Percentiles rank a stretch among this genome's conserved stretches.
Evolutionary conservation across 1,140 invertebrate genomes (phyloP).

Genomic region (Camponotus vicinus): DNA sequence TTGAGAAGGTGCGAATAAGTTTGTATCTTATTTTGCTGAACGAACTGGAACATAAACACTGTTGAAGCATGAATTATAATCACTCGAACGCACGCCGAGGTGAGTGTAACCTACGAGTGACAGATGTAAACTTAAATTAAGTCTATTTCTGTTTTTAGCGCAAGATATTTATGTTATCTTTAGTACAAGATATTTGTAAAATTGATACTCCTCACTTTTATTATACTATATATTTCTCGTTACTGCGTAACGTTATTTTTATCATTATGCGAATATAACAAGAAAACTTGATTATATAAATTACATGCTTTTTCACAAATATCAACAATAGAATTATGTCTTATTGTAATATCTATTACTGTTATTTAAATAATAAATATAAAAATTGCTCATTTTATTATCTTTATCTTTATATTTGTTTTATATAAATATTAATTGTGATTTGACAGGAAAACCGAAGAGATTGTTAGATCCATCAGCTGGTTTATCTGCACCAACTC

Average conservation of each 20-base stretch:
- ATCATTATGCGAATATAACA: background rate
- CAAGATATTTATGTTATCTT: background rate
- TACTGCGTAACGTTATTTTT: background rate
- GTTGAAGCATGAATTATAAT: slow-evolving; percentile 83
- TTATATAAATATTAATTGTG: slow-evolving; percentile 18
- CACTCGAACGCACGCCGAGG: slow-evolving; percentile 81
- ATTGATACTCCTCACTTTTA: background rate
- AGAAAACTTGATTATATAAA: background rate
- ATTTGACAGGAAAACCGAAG: slow-evolving; percentile 81
- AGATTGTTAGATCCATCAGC: slow-evolving; percentile 83
- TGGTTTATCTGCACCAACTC: slow-evolving; percentile 73
- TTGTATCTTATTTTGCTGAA: background rate
- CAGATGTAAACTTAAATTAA: slow-evolving; percentile 29
- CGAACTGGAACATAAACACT: background rate
- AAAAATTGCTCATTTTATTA: background rate
- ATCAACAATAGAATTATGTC: background rate
- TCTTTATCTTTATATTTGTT: background rate
- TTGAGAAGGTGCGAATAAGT: background rate
- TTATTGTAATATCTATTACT: background rate
- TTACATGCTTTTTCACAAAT: background rate
- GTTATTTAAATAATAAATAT: background rate
- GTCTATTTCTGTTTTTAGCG: background rate
- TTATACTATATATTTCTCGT: background rate
- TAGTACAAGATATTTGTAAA: background rate
- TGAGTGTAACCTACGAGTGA: slow-evolving; percentile 67